phyloP scores from a whole-genome alignment of 2,888 invertebrate species.

The Apotomis turbidana region DNA sequence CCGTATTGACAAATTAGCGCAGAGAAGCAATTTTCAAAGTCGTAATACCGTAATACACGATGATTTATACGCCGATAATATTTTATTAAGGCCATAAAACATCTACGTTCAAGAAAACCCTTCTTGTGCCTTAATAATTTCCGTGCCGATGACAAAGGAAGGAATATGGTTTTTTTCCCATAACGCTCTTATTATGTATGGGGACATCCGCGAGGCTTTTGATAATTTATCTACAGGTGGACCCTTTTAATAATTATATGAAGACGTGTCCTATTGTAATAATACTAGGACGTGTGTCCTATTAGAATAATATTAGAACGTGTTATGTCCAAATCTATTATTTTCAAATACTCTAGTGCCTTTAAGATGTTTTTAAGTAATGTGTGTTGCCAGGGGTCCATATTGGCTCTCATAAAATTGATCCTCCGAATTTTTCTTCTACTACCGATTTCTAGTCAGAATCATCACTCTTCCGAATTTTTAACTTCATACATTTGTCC shows the following conservation, averaged over 20 bases:
- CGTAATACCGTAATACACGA: conserved; percentile 59
- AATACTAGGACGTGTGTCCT: too few species aligned
- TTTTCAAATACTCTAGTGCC: too few species aligned
- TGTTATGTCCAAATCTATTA: too few species aligned
- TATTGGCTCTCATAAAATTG: too few species aligned
- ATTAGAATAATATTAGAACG: too few species aligned
- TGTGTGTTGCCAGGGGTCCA: too few species aligned
- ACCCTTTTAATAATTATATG: neutral
- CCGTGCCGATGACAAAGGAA: conserved; percentile 59
- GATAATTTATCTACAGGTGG: conserved; percentile 20
- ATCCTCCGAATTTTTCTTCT: too few species aligned
- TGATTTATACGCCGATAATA: conserved; percentile 73
- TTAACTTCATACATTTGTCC: too few species aligned
- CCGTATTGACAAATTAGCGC: conserved; percentile 59
- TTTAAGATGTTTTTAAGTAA: too few species aligned
- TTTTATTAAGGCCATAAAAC: conserved; percentile 74
- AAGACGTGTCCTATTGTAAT: too few species aligned
- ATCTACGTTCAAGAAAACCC: conserved; percentile 63
- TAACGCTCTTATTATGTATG: conserved; percentile 45
- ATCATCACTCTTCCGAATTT: too few species aligned
- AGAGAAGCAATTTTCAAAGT: conserved; percentile 58
- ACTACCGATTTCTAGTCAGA: too few species aligned
- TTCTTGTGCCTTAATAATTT: conserved; percentile 62
- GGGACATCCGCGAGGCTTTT: conserved; percentile 21
- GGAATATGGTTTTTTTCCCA: conserved; percentile 53